phyloP scores from a whole-genome alignment of 1,140 invertebrate genomes.

The Tribolium madens region DNA sequence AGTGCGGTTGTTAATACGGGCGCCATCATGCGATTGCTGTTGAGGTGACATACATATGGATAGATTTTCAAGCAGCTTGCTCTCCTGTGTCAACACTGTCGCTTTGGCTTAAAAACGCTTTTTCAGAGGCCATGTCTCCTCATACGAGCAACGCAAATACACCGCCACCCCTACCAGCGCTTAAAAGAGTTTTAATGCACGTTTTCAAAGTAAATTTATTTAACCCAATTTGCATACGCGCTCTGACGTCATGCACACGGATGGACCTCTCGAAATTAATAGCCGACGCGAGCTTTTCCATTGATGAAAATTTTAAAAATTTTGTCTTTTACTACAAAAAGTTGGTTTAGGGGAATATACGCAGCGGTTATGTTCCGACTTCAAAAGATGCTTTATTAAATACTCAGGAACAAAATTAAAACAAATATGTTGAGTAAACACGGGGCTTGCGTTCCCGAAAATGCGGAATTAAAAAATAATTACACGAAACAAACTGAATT shows the following conservation, averaged over 20 bases:
- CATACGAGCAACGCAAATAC: constrained; percentile 30
- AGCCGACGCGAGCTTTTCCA: background rate
- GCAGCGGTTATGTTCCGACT: background rate
- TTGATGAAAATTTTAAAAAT: background rate
- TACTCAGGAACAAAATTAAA: background rate
- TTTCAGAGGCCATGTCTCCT: constrained; percentile 29
- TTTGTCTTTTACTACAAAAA: background rate
- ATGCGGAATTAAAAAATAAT: background rate
- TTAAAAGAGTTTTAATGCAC: constrained; percentile 38
- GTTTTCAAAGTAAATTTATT: constrained; percentile 37
- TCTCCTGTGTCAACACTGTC: constrained; percentile 16
- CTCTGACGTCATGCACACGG: constrained; percentile 1
- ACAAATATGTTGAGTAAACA: background rate
- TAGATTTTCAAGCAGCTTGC: constrained; percentile 26
- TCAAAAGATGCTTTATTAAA: background rate
- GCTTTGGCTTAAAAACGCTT: constrained; percentile 28
- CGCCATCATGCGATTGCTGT: constrained; percentile 21
- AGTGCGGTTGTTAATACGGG: constrained; percentile 29
- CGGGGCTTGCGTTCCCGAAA: background rate
- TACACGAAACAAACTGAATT: background rate
- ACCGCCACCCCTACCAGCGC: background rate
- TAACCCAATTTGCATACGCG: constrained; percentile 35
- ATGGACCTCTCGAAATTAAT: constrained; percentile 11
- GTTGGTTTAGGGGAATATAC: background rate
- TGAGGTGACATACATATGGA: constrained; percentile 37